phyloP scores from a whole-genome alignment of 2,888 invertebrate genomes.

The Heliconius ethilla region DNA sequence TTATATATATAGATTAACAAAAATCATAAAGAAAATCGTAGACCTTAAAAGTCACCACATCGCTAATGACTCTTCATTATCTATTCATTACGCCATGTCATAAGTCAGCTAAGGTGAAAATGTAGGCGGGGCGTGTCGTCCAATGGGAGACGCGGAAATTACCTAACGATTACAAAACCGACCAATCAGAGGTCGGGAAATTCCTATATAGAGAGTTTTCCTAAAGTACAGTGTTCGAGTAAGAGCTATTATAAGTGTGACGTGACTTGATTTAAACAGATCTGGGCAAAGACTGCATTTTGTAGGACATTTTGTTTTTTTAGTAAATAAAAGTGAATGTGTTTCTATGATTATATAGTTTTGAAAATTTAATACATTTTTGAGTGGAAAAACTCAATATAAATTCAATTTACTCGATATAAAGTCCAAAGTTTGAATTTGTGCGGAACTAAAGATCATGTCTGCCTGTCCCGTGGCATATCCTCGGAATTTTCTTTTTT shows the following conservation, averaged over 20 bases:
- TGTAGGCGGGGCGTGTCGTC: constrained; percentile 62
- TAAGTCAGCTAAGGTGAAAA: constrained; percentile 56
- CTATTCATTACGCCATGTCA: constrained; percentile 63
- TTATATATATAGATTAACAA: background rate
- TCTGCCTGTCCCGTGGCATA: no score
- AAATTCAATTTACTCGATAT: no score
- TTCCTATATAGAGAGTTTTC: constrained; percentile 53
- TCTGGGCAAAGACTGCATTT: constrained; percentile 3
- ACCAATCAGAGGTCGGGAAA: constrained; percentile 59
- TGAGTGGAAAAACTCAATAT: background rate
- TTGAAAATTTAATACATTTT: background rate
- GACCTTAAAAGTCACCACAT: constrained; percentile 48
- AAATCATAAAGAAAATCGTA: background rate
- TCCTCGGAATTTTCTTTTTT: no score
- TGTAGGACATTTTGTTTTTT: background rate
- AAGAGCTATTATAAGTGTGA: constrained; percentile 36
- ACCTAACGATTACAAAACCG: constrained; percentile 58
- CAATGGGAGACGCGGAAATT: constrained; percentile 63
- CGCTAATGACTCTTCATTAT: constrained; percentile 72
- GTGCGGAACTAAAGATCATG: no score
- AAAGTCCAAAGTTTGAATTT: background rate
- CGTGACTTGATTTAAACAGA: constrained; percentile 20
- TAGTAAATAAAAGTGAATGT: background rate
- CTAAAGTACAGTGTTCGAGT: constrained; percentile 32
- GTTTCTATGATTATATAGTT: background rate